Conservation (phyloP, 2,888 invertebrate genomes). For the Lepidochrysops patricia region DNA sequence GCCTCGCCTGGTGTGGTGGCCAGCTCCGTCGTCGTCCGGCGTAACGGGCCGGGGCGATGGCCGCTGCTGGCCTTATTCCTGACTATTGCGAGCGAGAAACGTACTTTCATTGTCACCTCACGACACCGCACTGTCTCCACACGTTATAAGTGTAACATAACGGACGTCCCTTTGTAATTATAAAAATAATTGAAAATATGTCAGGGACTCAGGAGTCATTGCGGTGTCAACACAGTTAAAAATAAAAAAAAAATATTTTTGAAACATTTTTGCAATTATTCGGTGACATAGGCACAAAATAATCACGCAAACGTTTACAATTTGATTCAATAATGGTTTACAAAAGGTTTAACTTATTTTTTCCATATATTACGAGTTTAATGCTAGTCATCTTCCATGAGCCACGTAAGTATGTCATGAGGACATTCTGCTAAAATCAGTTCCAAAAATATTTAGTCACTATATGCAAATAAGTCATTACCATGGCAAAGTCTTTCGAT, state of each 20-base stretch:
- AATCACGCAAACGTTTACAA: too few species aligned
- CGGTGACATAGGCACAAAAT: too few species aligned
- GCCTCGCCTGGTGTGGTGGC: constrained; percentile 25
- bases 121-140: constrained; percentile 26
- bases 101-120: constrained; percentile 71
- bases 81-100: constrained; percentile 67
- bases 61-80: constrained; percentile 69
- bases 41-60: constrained; percentile 69
- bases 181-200: background rate
- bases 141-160: constrained; percentile 11
- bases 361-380: background rate
- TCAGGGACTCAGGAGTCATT: background rate
- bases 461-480: too few species aligned
- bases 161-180: constrained; percentile 2
- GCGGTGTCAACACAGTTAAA: background rate
- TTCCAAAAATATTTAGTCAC: background rate
- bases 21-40: constrained; percentile 30
- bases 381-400: background rate
- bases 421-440: background rate
- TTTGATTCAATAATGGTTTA: background rate
- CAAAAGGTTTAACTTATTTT: background rate
- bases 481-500: too few species aligned
- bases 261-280: too few species aligned
- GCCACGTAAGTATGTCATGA: background rate
- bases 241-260: background rate